A percentile compares a stretch with the other conserved stretches of the same genome.
Evolutionary conservation across 2,797 vertebrate genomes (phyloP).

Genomic region (Alcedo quadribrachys): DNA sequence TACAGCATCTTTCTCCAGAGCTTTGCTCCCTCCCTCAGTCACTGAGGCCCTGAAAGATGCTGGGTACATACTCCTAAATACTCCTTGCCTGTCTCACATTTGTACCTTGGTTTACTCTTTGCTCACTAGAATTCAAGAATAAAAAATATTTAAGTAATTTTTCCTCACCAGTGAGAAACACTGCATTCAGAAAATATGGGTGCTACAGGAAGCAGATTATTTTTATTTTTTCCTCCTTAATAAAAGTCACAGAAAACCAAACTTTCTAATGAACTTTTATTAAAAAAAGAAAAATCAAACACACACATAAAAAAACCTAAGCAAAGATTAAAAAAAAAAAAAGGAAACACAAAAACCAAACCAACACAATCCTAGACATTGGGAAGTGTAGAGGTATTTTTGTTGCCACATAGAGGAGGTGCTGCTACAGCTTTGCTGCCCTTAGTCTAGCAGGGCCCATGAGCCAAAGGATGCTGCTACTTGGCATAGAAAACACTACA

Average conservation of each 20-base stretch:
- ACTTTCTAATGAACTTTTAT: not conserved
- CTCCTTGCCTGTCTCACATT: not conserved
- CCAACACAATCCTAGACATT: not conserved
- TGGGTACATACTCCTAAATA: not conserved
- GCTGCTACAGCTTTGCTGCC: not conserved
- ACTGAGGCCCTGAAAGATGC: rapidly evolving
- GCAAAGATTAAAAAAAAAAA: too few relatives aligned
- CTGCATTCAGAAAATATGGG: not conserved
- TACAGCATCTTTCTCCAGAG: not conserved
- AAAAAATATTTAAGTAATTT: not conserved
- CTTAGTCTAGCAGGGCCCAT: not conserved
- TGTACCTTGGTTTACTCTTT: not conserved
- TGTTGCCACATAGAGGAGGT: not conserved
- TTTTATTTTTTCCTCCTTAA: too few relatives aligned
- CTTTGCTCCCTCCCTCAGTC: not conserved
- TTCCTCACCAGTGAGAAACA: not conserved
- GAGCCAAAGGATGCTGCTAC: not conserved
- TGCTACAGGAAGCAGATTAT: not conserved
- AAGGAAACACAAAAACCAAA: not conserved
- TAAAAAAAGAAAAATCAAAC: not conserved
- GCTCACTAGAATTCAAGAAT: not conserved
- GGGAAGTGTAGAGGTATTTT: not conserved
- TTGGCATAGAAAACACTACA: not conserved
- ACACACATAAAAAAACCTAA: too few relatives aligned
- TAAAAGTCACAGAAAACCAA: not conserved